A percentile compares a stretch with the other conserved stretches of the same genome.
These are phyloP conservation scores for Dolichomitus sp. DNA, from an alignment of 2,888 invertebrate species.

Conservation along the genomic window DNA sequence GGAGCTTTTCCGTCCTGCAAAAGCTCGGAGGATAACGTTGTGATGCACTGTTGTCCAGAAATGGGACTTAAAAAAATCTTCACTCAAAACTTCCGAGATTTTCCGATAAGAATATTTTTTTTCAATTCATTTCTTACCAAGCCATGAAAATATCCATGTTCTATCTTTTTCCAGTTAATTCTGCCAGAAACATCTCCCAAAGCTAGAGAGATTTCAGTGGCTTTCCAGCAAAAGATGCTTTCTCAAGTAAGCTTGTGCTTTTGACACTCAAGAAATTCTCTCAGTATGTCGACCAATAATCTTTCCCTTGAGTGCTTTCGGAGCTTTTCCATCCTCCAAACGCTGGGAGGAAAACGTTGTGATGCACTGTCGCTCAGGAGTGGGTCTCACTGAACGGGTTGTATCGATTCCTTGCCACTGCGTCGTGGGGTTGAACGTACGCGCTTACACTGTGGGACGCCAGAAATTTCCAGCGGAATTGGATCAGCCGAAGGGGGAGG, in stretches of 20 bases:
- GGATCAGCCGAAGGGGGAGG: constrained; percentile 5
- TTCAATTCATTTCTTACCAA: too few species aligned
- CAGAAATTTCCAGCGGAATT: constrained; percentile 38
- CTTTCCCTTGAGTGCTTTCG: constrained; percentile 2
- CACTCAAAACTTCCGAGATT: too few species aligned
- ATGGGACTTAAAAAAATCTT: too few species aligned
- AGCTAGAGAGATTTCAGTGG: constrained; percentile 1
- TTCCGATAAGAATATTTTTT: too few species aligned
- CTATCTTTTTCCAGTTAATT: not conserved
- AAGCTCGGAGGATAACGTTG: constrained; percentile 37
- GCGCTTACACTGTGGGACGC: constrained; percentile 41
- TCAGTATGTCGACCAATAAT: not conserved
- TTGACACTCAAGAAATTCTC: constrained; percentile 3
- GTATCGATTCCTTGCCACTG: constrained; percentile 56
- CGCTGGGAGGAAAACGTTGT: constrained; percentile 35
- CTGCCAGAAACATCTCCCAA: not conserved
- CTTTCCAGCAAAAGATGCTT: too few species aligned
- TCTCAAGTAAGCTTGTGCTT: constrained; percentile 9
- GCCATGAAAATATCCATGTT: too few species aligned
- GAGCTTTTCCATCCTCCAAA: constrained; percentile 9
- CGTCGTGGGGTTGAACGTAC: constrained; percentile 42
- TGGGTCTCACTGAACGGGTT: constrained; percentile 34
- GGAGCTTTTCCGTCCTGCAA: constrained; percentile 12
- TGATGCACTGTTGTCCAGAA: constrained; percentile 35
- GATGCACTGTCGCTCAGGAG: constrained; percentile 37